A percentile compares a stretch with the other conserved stretches of the same genome.
These are phyloP conservation scores for Karalla daura DNA, from an alignment of 2,797 vertebrate genomes.

Conservation along the genomic window DNA sequence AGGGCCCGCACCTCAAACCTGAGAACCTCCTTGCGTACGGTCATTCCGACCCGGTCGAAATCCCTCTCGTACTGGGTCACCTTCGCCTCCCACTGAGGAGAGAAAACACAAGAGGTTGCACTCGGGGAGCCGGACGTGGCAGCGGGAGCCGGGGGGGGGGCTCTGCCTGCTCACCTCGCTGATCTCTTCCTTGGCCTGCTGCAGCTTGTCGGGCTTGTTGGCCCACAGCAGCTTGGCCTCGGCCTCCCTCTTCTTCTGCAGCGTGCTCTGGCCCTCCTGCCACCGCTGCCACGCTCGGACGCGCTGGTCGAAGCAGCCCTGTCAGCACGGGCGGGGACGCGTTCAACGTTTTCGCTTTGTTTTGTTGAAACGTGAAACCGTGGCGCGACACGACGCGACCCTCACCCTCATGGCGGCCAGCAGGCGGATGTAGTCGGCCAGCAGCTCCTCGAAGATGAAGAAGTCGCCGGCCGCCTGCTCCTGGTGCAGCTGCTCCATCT, in stretches of 20 bases:
- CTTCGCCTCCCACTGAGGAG: conserved; percentile 92
- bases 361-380: no score
- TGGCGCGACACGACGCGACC: not conserved
- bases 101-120: no score
- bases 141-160: no score
- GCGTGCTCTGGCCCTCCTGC: conserved; percentile 92
- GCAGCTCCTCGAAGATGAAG: conserved; percentile 92
- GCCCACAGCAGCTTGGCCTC: conserved; percentile 96
- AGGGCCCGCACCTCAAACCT: conserved; percentile 98
- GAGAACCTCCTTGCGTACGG: conserved; percentile 93
- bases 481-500: conserved; percentile 97
- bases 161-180: conserved; percentile 92
- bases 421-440: conserved; percentile 94
- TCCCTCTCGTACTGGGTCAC: conserved; percentile 95
- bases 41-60: conserved; percentile 91
- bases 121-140: no score
- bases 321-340: no score
- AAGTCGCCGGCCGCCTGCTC: conserved; percentile 95
- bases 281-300: conserved; percentile 95
- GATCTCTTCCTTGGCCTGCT: conserved; percentile 97
- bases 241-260: conserved; percentile 96
- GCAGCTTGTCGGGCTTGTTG: conserved; percentile 96
- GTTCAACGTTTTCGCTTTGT: no score
- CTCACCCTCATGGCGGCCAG: conserved; percentile 91
- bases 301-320: conserved; percentile 96